Evolutionary conservation across 1,140 invertebrate genomes (phyloP), one percentile per base, ranked within the genome.

Genomic region (Carposina sasakii): DNA sequence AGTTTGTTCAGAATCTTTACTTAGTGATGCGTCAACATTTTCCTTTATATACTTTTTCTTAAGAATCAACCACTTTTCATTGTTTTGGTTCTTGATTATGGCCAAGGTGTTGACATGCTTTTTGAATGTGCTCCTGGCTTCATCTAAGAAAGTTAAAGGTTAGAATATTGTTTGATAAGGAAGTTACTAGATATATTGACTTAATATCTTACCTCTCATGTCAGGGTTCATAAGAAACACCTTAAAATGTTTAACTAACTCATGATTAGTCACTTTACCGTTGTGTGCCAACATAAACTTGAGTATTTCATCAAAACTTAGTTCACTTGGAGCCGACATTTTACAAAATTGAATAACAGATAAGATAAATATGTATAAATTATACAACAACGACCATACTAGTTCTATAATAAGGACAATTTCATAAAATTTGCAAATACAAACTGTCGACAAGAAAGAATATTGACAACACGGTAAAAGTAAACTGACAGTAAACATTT

Each of bases 91-190:
- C 72, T 91, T 94, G 37, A 97, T 95, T 5, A 90, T 92, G 2
- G 96, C 94, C 52, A 98, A 82, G 24, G 89, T 89, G 73, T 97
- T 98, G 2, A 98, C 94, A 81, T 93, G 95, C 50, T 95, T 92
- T 85, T 97, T 97, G 72, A 98, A 98, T 57, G 91, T 90, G 57
- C 90, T 91, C 59, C 94, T 87, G 1, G 94, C 93, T 78, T 94
- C 91, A 78, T 91, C 93, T 94, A 87, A 50, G 91, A 91, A 64
- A 51, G 60, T 26, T 70, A 78, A 71, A 45, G 62, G 10, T 23
- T 24, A 26, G 36, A 45, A 55, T 46, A 45, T 49, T 45, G 31
- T 41, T 28, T 34, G 26, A 4, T 31, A 13, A 20, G 40, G 48
- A 30, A 36, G 10, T 30, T 9, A 44, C 6, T 44, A 44, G 20